Evolutionary conservation across 2,797 vertebrate genomes (phyloP).

Genomic region (Orestias chungarensis): DNA sequence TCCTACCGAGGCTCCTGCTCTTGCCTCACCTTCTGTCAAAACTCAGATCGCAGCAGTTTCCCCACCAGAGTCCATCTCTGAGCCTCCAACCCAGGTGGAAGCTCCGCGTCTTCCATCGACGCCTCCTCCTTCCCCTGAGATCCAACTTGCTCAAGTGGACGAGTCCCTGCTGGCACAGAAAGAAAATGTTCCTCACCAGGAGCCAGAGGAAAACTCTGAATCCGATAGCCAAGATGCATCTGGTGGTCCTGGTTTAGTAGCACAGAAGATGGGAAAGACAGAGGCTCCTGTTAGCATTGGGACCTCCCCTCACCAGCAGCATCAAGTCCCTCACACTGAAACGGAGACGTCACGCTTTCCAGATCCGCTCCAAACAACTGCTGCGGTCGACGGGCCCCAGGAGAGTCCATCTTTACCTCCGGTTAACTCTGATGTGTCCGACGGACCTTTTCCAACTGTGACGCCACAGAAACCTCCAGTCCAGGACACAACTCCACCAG

Average conservation of each 20-base stretch:
- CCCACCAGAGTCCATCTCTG: slow-evolving; percentile 22
- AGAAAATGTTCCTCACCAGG: slow-evolving; percentile 18
- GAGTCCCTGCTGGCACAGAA: not conserved
- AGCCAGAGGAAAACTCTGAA: slow-evolving; percentile 66
- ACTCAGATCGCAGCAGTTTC: slow-evolving; percentile 11
- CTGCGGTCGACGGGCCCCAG: not conserved
- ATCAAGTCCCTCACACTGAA: slow-evolving; percentile 10
- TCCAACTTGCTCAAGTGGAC: not conserved
- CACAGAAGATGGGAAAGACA: not conserved
- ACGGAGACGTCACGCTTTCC: no score
- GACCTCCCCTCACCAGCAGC: not conserved
- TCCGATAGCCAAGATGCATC: slow-evolving; percentile 28
- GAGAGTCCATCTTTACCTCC: slow-evolving; percentile 14
- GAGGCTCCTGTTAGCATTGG: not conserved
- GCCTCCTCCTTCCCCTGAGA: slow-evolving; percentile 40
- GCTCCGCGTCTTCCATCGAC: slow-evolving; percentile 32
- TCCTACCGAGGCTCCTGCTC: slow-evolving; percentile 28
- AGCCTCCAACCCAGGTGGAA: slow-evolving; percentile 15
- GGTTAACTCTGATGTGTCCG: slow-evolving; percentile 6
- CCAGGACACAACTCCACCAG: slow-evolving; percentile 60
- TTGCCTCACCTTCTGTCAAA: slow-evolving; percentile 13
- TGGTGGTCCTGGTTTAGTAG: not conserved
- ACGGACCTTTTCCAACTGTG: slow-evolving; percentile 11
- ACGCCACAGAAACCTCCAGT: slow-evolving; percentile 61
- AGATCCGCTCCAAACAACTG: slow-evolving; percentile 5